Percentiles rank a stretch among this genome's conserved stretches.
Evolutionary conservation across 2,113 vertebrate genomes (phyloP).

Genomic region (Megaceryle torquata): DNA sequence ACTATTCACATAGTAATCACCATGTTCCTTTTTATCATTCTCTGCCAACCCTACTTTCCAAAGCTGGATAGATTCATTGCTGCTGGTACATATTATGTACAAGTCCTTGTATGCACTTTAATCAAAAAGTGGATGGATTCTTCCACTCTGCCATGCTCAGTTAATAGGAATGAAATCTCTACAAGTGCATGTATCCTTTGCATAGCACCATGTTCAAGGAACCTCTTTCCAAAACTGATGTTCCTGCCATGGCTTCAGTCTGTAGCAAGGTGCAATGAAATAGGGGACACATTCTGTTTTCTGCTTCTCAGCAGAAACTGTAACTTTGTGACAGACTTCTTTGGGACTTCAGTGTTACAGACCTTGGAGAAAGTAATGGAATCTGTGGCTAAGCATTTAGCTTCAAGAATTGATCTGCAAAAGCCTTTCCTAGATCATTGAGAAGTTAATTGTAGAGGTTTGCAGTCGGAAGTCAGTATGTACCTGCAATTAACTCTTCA

Average conservation of each 20-base stretch:
- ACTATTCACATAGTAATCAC: background rate
- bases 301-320: background rate
- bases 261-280: background rate
- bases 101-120: background rate
- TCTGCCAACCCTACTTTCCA: background rate
- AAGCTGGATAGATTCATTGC: background rate
- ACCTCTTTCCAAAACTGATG: background rate
- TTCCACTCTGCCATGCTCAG: background rate
- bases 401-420: background rate
- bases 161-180: background rate
- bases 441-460: background rate
- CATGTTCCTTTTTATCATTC: background rate
- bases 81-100: background rate
- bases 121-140: background rate
- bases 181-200: fast-evolving
- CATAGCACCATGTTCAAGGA: background rate
- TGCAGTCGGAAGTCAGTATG: background rate
- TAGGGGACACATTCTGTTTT: fast-evolving
- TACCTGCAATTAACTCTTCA: background rate
- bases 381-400: background rate
- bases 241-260: background rate
- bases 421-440: background rate
- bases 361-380: background rate
- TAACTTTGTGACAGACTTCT: background rate
- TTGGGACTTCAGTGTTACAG: background rate